A percentile compares a stretch with the other conserved stretches of the same genome.
Evolutionary conservation across 2,113 vertebrate species (phyloP).

Genomic region (Haemorhous mexicanus): DNA sequence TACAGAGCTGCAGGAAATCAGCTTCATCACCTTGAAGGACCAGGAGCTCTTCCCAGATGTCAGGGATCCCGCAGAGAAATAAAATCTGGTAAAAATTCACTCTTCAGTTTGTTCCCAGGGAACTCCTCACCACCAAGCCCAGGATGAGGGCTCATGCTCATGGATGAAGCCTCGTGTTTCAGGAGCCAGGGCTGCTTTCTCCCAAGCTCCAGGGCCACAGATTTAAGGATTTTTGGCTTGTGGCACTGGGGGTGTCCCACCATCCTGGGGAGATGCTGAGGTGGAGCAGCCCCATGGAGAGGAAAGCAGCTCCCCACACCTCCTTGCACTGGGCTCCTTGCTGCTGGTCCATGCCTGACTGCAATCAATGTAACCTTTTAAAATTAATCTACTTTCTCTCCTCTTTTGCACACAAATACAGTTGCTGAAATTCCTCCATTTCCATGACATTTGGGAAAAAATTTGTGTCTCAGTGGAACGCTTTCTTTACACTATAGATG

Average conservation of each 20-base stretch:
- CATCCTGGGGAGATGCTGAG: neutral
- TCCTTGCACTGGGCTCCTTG: neutral
- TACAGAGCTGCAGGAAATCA: neutral
- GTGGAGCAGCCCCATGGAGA: neutral
- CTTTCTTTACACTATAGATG: neutral
- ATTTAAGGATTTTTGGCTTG: neutral
- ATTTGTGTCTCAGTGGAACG: neutral
- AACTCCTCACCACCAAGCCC: neutral
- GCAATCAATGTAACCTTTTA: conserved; percentile 59
- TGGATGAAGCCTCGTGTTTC: neutral
- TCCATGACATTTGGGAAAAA: neutral
- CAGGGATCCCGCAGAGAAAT: neutral
- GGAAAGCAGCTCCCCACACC: neutral
- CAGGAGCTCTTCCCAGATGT: neutral
- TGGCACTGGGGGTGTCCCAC: neutral
- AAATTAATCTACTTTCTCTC: conserved; percentile 64
- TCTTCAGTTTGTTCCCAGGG: neutral
- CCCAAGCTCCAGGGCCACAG: neutral
- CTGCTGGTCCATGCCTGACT: conserved; percentile 36
- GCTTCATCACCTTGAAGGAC: neutral
- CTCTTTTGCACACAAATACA: conserved; percentile 8
- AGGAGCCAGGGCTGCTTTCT: neutral
- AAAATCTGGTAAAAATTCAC: neutral
- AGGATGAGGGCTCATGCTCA: accelerated
- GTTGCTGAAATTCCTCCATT: conserved; percentile 7